Conservation (phyloP, 2,797 vertebrate genomes). For the Florisuga fusca region DNA sequence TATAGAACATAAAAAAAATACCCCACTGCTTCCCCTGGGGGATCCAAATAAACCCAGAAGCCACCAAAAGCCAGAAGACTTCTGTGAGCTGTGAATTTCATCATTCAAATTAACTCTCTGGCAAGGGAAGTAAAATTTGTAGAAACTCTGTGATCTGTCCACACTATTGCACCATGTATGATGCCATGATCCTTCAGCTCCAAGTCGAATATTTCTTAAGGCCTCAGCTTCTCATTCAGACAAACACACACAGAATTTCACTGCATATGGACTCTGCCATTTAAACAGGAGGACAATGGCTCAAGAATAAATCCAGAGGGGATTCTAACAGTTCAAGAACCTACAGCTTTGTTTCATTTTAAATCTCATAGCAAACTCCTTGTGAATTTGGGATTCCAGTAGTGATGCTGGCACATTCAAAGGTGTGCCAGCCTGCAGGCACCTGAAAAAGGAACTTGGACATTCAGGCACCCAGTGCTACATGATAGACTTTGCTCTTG, state of each 20-base stretch:
- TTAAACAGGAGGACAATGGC: background rate
- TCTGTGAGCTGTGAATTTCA: background rate
- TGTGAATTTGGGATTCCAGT: background rate
- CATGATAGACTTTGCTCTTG: background rate
- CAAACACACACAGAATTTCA: background rate
- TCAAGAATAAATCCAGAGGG: background rate
- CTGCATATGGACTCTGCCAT: background rate
- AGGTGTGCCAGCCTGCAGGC: background rate
- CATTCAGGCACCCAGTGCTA: background rate
- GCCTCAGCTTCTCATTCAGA: background rate
- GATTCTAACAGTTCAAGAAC: background rate
- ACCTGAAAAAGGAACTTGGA: background rate
- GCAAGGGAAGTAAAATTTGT: background rate
- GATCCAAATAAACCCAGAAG: background rate
- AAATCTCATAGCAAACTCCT: background rate
- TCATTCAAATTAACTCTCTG: background rate
- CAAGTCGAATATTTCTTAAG: background rate
- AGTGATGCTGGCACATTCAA: background rate
- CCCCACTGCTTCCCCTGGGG: background rate
- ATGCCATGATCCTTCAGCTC: background rate
- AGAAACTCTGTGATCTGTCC: background rate
- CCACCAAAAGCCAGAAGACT: background rate
- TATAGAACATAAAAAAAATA: background rate
- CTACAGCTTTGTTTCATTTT: background rate
- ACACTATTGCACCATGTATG: background rate